Evolutionary conservation across 2,888 invertebrate genomes (phyloP), one percentile per base, ranked within the genome.

Genomic region (Lamellibrachia satsuma): DNA sequence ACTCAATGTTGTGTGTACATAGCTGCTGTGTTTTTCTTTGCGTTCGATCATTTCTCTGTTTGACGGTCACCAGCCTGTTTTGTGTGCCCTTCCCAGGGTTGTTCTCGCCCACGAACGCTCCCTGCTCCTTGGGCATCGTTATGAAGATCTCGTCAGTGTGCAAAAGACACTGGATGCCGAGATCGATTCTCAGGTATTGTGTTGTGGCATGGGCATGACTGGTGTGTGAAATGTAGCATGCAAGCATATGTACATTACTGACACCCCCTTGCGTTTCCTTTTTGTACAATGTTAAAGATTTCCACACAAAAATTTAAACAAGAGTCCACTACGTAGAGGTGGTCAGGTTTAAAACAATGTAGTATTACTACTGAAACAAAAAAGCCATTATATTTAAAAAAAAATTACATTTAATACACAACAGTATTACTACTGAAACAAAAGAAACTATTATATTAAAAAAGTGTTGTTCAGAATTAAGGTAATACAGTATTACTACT

Each of bases 141-240:
- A 95, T 94, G 95, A 95, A 93, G 95, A 94, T 52, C 94, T 96
- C 91, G 93, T 95, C 90, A 93, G 94, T 92, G 95, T 96, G 93
- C 96, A 96, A 95, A 95, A 94, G 92, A 75, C 92, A 91, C 92
- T 94, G 93, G 95, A 96, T 94, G 94, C 93, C 92, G 95, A 95
- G 93, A 93, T 95, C 92, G 95, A 95, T 91, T 91, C 92, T 52
- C 94, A 96, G 96, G 96, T 96, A 95, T 93, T 92, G 27, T 92
- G 52, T 52, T 22, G 75, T 75, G 3, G 75, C 75, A 75, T 22
- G 75, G 15, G 22, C 75, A 15, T 75, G 75, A 7, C 2, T 22
- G 75, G 75, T 22, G 75, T 75, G 75, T 75, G 75, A 22, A 75
- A 15, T 75, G 75, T 75, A 75, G 75, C 75, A 75, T 75, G 75